Base-by-base conservation (phyloP, 2,888 invertebrate species). In the Biston stratarius region DNA sequence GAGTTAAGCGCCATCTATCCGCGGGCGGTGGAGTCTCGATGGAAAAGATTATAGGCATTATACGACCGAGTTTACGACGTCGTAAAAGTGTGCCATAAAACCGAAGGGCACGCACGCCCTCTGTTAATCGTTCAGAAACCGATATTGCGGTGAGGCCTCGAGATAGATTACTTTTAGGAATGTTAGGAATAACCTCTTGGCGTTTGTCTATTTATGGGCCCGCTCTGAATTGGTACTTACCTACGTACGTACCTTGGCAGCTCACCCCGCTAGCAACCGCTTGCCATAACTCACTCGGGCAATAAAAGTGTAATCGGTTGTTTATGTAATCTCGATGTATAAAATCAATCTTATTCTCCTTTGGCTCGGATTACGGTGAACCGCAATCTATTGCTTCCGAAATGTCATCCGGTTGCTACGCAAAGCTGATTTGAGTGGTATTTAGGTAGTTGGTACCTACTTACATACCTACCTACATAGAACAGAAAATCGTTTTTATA, bases 71-170 rank as follows among this genome's bases (percentile, higher is more conserved):
- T 91, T 94, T 93, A 94, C 89, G 92, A 89, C 82, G 82, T 92
- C 92, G 92, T 94, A 93, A 94, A 93, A 93, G 88, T 89, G 88
- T 87, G 91, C 89, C 88, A 87, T 94, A 93, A 94, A 94, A 88
- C 79, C 89, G 90, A 90, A 92, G 93, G 92, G 92, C 91, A 90
- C 91, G 90, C 91, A 91, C 93, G 92, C 93, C 92, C 93, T 92
- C 91, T 92, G 92, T 92, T 94, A 93, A 94, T 93, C 92, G 94
- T 90, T 91, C 89, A 89, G 92, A 91, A 94, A 94, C 91, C 93
- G 92, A 92, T 94, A 94, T 92, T 92, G 92, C 88, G 89, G 89
- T 84, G 88, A 90, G 88, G 91, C 89, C 89, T 87, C 87, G 82
- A 89, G 91, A 93, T 93, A 92, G 92, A 93, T 93, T 91, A 89